Percentiles rank a stretch among this genome's conserved stretches.
Conservation (phyloP, 2,888 invertebrate species). For the Thelaira solivaga region DNA sequence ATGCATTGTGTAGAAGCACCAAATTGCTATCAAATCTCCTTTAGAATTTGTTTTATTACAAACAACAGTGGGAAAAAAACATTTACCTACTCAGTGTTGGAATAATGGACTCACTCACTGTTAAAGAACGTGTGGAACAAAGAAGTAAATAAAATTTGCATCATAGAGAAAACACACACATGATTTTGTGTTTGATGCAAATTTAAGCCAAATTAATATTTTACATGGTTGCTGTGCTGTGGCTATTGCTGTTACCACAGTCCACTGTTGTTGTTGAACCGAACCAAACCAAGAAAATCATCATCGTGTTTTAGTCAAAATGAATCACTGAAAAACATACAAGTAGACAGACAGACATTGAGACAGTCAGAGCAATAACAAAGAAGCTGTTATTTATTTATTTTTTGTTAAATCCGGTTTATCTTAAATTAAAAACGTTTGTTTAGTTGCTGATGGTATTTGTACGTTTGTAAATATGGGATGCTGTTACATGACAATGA, state of each 20-base stretch:
- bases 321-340: conserved; percentile 7
- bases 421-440: conserved; percentile 52
- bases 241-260: not conserved
- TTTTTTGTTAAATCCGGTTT: conserved; percentile 60
- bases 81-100: too few species aligned
- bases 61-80: too few species aligned
- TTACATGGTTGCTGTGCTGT: not conserved
- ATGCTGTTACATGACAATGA: conserved; percentile 75
- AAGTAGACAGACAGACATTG: not conserved
- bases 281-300: conserved; percentile 12
- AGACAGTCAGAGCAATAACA: not conserved
- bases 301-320: conserved; percentile 20
- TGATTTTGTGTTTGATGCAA: conserved; percentile 68
- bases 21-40: too few species aligned
- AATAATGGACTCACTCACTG: too few species aligned
- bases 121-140: not conserved
- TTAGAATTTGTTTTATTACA: too few species aligned
- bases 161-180: conserved; percentile 75
- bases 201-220: conserved; percentile 54
- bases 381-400: conserved; percentile 4
- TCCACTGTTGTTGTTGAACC: conserved; percentile 2
- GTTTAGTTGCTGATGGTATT: conserved; percentile 6
- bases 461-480: conserved; percentile 60
- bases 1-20: too few species aligned
- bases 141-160: conserved; percentile 50